Conservation (phyloP, 2,113 vertebrate species). For the Grantiella picta region DNA sequence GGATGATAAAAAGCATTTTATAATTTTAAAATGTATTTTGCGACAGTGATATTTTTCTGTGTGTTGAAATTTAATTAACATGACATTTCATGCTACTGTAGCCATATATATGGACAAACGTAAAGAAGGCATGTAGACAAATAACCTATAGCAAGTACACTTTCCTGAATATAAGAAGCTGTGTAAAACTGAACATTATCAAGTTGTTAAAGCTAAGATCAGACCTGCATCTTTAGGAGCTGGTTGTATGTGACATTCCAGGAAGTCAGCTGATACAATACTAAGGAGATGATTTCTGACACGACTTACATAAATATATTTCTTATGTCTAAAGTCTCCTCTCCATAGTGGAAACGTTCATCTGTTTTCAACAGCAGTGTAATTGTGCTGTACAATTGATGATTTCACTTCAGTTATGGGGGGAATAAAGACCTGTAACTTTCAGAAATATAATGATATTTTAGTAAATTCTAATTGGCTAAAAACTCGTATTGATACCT, state of each 20-base stretch:
- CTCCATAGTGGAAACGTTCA: neutral
- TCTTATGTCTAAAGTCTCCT: neutral
- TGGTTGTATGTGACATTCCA: neutral
- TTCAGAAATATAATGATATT: neutral
- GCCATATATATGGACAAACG: neutral
- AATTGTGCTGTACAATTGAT: neutral
- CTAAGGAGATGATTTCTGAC: neutral
- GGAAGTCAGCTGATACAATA: neutral
- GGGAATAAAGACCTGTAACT: neutral
- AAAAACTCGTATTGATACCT: neutral
- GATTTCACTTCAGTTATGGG: neutral
- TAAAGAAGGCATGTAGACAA: neutral
- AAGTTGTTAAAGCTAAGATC: neutral
- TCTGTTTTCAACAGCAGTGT: neutral
- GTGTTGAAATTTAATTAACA: neutral
- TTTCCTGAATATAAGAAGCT: neutral
- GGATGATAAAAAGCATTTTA: neutral
- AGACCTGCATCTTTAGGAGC: neutral
- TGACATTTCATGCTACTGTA: neutral
- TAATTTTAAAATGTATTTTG: neutral
- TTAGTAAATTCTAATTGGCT: neutral
- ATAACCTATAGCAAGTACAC: neutral
- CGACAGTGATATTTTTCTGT: neutral
- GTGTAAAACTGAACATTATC: neutral
- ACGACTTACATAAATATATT: neutral